phyloP scores from a whole-genome alignment of 53 echinoderm and acorn worm genomes.

The Pentamera pediparva region DNA sequence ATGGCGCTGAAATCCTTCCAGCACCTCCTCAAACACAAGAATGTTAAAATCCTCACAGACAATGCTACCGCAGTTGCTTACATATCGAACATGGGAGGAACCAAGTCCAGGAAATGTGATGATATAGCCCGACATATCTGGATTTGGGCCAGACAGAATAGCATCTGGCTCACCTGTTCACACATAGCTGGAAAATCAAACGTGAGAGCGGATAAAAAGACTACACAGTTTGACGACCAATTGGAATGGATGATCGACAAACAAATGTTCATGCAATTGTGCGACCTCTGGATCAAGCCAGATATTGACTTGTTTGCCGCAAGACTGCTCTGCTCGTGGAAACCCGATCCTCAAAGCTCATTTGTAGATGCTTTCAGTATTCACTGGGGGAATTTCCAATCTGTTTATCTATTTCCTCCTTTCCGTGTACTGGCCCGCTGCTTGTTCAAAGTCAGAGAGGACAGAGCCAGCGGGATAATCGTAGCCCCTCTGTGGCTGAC shows the following conservation, averaged over 20 bases:
- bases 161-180: too few relatives aligned
- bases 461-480: neutral
- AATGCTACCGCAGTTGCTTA: neutral
- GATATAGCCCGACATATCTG: too few relatives aligned
- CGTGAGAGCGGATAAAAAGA: too few relatives aligned
- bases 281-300: too few relatives aligned
- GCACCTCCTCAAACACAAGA: neutral
- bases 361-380: neutral
- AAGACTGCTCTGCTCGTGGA: neutral
- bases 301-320: too few relatives aligned
- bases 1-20: neutral
- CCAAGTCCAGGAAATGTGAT: neutral
- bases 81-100: neutral
- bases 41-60: neutral
- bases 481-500: neutral
- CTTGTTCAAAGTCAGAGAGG: neutral
- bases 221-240: too few relatives aligned
- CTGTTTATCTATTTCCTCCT: neutral
- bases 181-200: too few relatives aligned
- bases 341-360: neutral
- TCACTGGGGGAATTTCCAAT: neutral
- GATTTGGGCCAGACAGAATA: too few relatives aligned
- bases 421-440: neutral
- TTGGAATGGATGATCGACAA: too few relatives aligned
- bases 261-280: too few relatives aligned